Evolutionary conservation across 2,113 vertebrate genomes (phyloP).

Genomic region (Tychaedon coryphoeus): DNA sequence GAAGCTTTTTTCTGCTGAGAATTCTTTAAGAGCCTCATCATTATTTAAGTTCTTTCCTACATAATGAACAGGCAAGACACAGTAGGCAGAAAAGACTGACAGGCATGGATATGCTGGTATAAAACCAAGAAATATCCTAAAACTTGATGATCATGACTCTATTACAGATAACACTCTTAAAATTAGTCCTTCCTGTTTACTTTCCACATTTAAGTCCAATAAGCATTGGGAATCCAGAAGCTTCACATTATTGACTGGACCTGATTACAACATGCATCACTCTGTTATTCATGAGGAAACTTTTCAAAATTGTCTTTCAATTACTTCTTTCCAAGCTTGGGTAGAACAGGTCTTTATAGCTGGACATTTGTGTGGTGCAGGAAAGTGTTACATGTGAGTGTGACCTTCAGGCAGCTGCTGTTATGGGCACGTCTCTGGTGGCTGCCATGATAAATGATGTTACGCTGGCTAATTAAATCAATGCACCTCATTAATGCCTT

Average conservation of each 20-base stretch:
- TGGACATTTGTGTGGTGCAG: background rate
- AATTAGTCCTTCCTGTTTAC: background rate
- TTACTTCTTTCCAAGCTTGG: background rate
- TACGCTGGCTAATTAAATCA: constrained; percentile 42
- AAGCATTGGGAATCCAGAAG: background rate
- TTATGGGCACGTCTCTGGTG: background rate
- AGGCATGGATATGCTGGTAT: background rate
- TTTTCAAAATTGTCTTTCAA: background rate
- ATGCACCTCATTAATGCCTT: constrained; percentile 35
- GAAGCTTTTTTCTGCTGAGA: constrained; percentile 3
- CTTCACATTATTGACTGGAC: background rate
- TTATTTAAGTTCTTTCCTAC: constrained; percentile 18
- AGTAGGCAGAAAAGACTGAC: constrained; percentile 7
- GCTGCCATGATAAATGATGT: constrained; percentile 45
- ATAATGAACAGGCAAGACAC: constrained; percentile 10
- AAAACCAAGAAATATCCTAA: background rate
- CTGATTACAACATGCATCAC: background rate
- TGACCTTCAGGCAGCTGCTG: constrained; percentile 39
- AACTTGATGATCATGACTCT: background rate
- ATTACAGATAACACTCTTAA: background rate
- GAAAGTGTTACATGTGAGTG: background rate
- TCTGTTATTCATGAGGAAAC: background rate
- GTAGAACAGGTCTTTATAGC: too few relatives aligned
- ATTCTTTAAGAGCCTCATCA: constrained; percentile 4
- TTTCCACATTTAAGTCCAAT: background rate